Conservation (phyloP, 1,140 invertebrate species). For the Zaprionus vittiger region DNA sequence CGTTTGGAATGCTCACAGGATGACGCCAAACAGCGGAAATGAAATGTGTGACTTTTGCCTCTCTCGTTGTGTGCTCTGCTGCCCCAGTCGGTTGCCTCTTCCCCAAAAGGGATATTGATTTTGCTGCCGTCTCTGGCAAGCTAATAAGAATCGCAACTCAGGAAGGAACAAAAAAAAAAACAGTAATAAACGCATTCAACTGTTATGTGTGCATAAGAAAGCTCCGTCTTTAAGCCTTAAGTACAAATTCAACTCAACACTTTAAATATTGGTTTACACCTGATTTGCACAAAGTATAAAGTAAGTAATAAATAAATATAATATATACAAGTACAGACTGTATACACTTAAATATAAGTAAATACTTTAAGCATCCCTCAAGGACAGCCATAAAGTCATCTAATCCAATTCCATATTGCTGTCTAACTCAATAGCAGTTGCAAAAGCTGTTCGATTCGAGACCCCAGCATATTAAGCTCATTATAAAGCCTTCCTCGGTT, state of each 20-base stretch:
- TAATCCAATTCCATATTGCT: neutral
- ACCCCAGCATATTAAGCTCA: neutral
- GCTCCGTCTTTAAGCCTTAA: neutral
- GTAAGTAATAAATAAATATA: no score
- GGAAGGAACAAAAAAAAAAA: neutral
- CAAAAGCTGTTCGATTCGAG: neutral
- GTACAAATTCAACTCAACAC: no score
- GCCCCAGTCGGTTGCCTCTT: constrained; percentile 17
- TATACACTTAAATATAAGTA: no score
- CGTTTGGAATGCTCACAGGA: constrained; percentile 30
- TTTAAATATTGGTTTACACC: no score
- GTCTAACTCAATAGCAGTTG: neutral
- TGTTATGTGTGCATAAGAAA: neutral
- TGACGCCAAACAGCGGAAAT: constrained; percentile 59
- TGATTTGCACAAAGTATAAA: no score
- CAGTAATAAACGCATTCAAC: neutral
- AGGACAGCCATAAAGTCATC: neutral
- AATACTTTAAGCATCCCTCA: no score
- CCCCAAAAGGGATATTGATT: constrained; percentile 61
- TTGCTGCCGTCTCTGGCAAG: constrained; percentile 37
- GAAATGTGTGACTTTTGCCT: constrained; percentile 63
- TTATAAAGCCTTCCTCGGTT: neutral
- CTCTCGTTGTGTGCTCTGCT: neutral
- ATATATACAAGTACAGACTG: no score
- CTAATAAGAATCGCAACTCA: constrained; percentile 25